phyloP scores from a whole-genome alignment of 2,888 invertebrate genomes.

The Caenorhabditis wallacei region DNA sequence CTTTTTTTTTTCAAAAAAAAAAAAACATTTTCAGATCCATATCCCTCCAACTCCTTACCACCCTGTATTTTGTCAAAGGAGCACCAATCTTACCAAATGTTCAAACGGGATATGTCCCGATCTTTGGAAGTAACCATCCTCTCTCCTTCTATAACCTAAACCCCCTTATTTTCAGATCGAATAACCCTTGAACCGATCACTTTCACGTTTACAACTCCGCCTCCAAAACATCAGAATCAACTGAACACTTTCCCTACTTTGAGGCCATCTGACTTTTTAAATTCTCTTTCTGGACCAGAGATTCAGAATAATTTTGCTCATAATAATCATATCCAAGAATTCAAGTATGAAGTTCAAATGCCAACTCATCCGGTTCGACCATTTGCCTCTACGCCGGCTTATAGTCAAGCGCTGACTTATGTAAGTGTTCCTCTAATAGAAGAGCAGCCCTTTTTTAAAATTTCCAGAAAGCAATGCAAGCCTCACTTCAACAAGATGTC shows the following conservation, averaged over 20 bases:
- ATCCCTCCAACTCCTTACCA: slow-evolving; percentile 21
- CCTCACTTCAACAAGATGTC: slow-evolving; percentile 54
- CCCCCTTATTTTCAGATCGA: slow-evolving; percentile 35
- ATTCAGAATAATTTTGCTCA: slow-evolving; percentile 48
- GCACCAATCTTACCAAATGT: slow-evolving; percentile 44
- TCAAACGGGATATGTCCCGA: slow-evolving; percentile 57
- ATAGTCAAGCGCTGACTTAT: slow-evolving; percentile 43
- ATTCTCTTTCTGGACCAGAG: slow-evolving; percentile 27
- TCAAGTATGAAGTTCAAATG: slow-evolving; percentile 61
- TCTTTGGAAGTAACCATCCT: slow-evolving; percentile 50
- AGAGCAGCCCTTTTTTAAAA: too few relatives aligned
- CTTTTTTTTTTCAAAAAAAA: not conserved
- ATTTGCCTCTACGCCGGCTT: slow-evolving; percentile 36
- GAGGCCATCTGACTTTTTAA: slow-evolving; percentile 24
- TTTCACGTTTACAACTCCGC: slow-evolving; percentile 65
- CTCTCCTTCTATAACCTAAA: too few relatives aligned
- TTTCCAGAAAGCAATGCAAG: slow-evolving; percentile 59
- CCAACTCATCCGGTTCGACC: slow-evolving; percentile 35
- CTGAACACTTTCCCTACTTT: slow-evolving; percentile 47
- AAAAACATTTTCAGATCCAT: slow-evolving; percentile 8
- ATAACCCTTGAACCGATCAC: slow-evolving; percentile 63
- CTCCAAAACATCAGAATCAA: slow-evolving; percentile 29
- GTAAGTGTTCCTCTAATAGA: slow-evolving; percentile 3
- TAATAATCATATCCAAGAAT: slow-evolving; percentile 42
- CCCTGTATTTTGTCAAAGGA: slow-evolving; percentile 2